Conservation (phyloP, 2,888 invertebrate species). For the Eilema sororculum region DNA sequence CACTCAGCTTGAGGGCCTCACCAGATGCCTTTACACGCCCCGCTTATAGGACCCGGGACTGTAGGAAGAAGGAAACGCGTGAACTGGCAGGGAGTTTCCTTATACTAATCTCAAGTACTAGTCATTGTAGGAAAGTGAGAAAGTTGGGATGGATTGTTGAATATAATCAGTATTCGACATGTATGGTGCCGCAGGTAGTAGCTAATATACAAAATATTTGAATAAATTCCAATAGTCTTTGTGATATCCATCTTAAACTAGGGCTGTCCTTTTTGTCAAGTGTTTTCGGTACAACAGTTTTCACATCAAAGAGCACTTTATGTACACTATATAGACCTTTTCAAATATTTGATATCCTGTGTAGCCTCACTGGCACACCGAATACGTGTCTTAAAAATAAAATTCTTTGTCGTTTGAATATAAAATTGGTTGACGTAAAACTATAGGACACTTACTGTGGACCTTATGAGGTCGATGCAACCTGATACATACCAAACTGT, state of each 20-base stretch:
- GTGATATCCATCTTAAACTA: background rate
- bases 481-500: no score
- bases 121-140: no score
- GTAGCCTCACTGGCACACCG: background rate
- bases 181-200: background rate
- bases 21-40: no score
- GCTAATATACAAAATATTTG: background rate
- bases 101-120: no score
- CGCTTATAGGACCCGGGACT: no score
- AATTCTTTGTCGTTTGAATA: background rate
- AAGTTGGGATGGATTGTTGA: no score
- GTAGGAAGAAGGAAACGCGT: no score
- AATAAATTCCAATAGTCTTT: background rate
- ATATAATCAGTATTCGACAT: background rate
- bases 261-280: background rate
- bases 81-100: no score
- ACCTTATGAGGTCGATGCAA: no score
- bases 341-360: background rate
- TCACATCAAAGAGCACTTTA: slow-evolving; percentile 11
- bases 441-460: no score
- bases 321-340: slow-evolving; percentile 1
- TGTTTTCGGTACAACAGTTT: slow-evolving; percentile 5
- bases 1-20: no score
- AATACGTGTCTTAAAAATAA: background rate
- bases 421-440: background rate